Evolutionary conservation across 2,797 vertebrate species (phyloP).

Genomic region (Tiaroga cobitis): DNA sequence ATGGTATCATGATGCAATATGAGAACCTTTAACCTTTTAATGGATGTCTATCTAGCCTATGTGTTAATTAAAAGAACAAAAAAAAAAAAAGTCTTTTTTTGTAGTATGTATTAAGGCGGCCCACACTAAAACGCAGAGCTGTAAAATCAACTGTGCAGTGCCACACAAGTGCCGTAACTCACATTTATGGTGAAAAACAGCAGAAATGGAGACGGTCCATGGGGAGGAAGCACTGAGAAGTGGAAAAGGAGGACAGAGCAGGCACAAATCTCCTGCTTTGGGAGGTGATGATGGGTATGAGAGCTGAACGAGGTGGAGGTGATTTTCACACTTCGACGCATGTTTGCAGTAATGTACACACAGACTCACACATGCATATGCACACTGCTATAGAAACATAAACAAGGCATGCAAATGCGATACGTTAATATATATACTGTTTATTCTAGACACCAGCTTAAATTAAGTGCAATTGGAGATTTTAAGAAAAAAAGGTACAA

Average conservation of each 20-base stretch:
- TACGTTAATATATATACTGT: neutral
- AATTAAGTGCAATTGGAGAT: neutral
- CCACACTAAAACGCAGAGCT: neutral
- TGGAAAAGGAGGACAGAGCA: constrained; percentile 21
- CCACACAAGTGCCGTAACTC: constrained; percentile 19
- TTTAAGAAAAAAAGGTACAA: neutral
- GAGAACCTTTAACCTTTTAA: neutral
- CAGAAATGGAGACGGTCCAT: constrained; percentile 7
- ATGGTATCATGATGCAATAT: neutral
- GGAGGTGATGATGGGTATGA: constrained; percentile 38
- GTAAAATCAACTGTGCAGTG: constrained; percentile 1
- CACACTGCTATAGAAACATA: neutral
- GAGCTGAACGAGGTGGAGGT: constrained; percentile 18
- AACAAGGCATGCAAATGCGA: neutral
- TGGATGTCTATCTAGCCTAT: neutral
- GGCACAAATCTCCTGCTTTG: constrained; percentile 39
- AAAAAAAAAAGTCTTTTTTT: neutral
- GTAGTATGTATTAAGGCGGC: neutral
- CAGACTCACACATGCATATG: constrained; percentile 8
- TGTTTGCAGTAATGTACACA: constrained; percentile 29
- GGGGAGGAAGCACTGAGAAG: constrained; percentile 23
- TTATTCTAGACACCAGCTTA: neutral
- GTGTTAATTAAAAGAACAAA: neutral
- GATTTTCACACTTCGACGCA: constrained; percentile 35
- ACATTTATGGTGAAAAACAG: constrained; percentile 24